Conservation (phyloP, 1,140 invertebrate genomes). For the Drosophila fuyamai region DNA sequence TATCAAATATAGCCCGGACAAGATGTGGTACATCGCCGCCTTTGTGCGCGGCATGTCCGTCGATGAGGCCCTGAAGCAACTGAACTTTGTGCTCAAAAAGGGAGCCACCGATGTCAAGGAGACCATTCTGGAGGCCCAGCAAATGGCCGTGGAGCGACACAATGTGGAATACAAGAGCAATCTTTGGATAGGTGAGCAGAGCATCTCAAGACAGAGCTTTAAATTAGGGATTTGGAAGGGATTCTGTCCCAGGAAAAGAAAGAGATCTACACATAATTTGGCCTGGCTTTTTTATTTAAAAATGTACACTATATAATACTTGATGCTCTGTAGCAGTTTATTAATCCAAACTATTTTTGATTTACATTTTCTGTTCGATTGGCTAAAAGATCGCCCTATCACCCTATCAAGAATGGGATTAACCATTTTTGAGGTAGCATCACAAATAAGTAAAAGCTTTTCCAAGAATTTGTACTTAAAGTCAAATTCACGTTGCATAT, state of each 20-base stretch:
- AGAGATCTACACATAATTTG: too few relatives aligned
- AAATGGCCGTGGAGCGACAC: constrained; percentile 93
- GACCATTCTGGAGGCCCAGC: constrained; percentile 94
- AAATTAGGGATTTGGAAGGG: neutral
- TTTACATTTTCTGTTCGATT: too few relatives aligned
- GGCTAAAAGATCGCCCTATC: too few relatives aligned
- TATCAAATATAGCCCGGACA: constrained; percentile 95
- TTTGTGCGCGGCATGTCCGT: constrained; percentile 96
- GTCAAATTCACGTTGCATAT: too few relatives aligned
- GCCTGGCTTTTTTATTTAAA: too few relatives aligned
- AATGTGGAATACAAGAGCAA: constrained; percentile 98
- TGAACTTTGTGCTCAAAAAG: constrained; percentile 93
- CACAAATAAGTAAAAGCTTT: too few relatives aligned
- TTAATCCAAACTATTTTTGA: neutral
- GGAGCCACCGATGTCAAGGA: constrained; percentile 92
- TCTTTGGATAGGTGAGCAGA: constrained; percentile 95
- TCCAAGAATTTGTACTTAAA: too few relatives aligned
- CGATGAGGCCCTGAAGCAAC: constrained; percentile 96
- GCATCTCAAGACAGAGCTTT: neutral
- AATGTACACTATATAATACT: too few relatives aligned
- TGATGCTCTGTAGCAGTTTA: neutral
- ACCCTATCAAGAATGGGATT: too few relatives aligned
- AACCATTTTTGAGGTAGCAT: too few relatives aligned
- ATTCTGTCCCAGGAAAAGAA: neutral
- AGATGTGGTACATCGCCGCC: constrained; percentile 95